phyloP scores from a whole-genome alignment of 2,797 vertebrate genomes.

The Onychomys leucogaster region DNA sequence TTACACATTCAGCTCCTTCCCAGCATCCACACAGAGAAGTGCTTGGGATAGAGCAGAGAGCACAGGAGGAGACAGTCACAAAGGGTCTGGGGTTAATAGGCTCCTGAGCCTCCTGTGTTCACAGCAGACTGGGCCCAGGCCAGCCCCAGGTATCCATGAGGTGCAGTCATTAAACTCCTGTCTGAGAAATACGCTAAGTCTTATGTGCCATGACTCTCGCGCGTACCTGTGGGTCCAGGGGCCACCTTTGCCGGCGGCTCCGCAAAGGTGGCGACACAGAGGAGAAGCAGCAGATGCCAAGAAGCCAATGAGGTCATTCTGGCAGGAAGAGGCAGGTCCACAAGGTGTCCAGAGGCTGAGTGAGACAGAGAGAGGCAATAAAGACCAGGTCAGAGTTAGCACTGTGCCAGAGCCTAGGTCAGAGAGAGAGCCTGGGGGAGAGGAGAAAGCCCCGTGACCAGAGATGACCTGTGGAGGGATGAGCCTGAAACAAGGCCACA shows the following conservation, averaged over 20 bases:
- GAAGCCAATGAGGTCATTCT: constrained; percentile 68
- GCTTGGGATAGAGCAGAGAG: background rate
- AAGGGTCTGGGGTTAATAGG: background rate
- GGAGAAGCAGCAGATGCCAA: constrained; percentile 81
- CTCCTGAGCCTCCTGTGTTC: background rate
- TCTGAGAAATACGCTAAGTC: background rate
- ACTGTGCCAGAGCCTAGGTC: background rate
- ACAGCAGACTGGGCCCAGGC: rapidly evolving
- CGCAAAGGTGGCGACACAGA: constrained; percentile 80
- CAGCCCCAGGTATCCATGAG: background rate
- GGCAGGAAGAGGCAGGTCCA: constrained; percentile 24
- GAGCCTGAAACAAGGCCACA: background rate
- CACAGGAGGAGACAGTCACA: background rate
- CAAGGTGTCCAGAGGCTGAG: constrained; percentile 26
- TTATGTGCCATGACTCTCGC: background rate
- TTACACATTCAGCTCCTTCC: background rate
- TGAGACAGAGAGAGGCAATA: background rate
- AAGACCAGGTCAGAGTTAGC: background rate
- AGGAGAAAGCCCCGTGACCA: background rate
- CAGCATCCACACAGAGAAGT: background rate
- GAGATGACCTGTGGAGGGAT: background rate
- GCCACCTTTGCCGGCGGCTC: constrained; percentile 64
- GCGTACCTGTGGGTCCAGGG: constrained; percentile 74
- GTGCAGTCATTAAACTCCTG: background rate
- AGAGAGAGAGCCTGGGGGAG: background rate